Percentiles rank a stretch among this genome's conserved stretches.
phyloP scores from a whole-genome alignment of 2,113 vertebrate genomes.

The Empidonax traillii region DNA sequence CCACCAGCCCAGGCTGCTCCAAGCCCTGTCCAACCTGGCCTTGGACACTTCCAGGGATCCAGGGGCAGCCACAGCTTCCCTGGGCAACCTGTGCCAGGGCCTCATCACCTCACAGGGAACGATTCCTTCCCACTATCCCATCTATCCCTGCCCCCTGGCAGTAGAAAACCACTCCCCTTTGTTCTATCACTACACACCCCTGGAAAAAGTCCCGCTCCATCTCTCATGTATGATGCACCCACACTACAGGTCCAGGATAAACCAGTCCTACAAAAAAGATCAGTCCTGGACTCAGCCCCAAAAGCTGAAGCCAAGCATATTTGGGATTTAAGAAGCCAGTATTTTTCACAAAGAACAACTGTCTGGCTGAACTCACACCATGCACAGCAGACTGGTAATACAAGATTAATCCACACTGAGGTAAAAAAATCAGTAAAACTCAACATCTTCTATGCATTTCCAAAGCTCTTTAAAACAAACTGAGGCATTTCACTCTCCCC shows the following conservation, averaged over 20 bases:
- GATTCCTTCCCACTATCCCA: neutral
- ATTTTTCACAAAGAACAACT: neutral
- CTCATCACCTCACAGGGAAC: neutral
- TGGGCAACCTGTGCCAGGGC: neutral
- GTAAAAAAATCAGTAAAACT: neutral
- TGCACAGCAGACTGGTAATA: neutral
- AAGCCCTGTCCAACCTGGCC: neutral
- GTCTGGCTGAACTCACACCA: neutral
- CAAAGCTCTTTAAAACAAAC: neutral
- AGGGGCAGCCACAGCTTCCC: neutral
- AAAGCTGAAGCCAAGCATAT: neutral
- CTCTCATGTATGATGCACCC: neutral
- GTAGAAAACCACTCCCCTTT: rapidly evolving
- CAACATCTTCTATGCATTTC: neutral
- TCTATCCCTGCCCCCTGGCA: rapidly evolving
- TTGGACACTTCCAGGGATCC: neutral
- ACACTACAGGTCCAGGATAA: neutral
- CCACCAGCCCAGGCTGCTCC: neutral
- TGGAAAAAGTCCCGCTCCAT: neutral
- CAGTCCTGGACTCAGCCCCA: neutral
- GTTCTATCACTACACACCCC: rapidly evolving
- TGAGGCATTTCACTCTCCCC: neutral
- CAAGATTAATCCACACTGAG: neutral
- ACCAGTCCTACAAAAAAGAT: neutral
- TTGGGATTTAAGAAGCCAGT: neutral